Base-by-base conservation (phyloP, 2,888 invertebrate species). In the Chrysodeixis includens region DNA sequence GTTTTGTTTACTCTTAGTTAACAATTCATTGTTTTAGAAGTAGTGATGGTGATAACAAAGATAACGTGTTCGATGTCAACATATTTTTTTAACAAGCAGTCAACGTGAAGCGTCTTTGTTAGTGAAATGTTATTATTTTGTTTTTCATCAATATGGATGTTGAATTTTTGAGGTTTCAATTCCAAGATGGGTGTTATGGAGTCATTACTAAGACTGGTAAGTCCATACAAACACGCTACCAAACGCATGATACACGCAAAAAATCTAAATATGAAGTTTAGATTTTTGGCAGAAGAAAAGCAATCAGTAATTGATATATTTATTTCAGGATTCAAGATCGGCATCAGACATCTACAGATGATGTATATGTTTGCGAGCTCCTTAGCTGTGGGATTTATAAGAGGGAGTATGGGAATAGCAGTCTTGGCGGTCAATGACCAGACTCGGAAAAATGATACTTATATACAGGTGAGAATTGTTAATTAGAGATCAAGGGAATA, bases 331-430 rank as follows among this genome's bases (percentile, higher is more conserved):
- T 89, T 92, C 67, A 89, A 84, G 49, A 82, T 95, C 9, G 96
- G 96, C 0, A 85, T 93, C 9, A 93, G 96, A 0, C 96, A 96
- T 63, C 30, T 96, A 0, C 96, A 96, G 83, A 86, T 92, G 66
- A 53, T 95, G n/a, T 93, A 96, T 63, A 92, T 96, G 89, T 92
- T 96, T 44, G 82, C 93, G 0, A 93, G 94, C 7, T 90, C 96
- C 30, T 85, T 93, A 0, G 90, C 95, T 0, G 90, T 95, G 53
- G 96, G 96, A 0, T 87, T 92, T 18, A 85, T 96, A 44, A 90
- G 96, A n/a, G 95, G 96, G 18, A 93, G 95, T 76, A 88, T 95
- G 70, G 95, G 95, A 0, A 88, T 96, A 0, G 95, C 95, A 0
- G 90, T 96, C 9, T 90, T 96, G 0, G 95, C 96, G 1, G 92